Conservation (phyloP, 1,140 invertebrate species). For the Nasonia longicornis region DNA sequence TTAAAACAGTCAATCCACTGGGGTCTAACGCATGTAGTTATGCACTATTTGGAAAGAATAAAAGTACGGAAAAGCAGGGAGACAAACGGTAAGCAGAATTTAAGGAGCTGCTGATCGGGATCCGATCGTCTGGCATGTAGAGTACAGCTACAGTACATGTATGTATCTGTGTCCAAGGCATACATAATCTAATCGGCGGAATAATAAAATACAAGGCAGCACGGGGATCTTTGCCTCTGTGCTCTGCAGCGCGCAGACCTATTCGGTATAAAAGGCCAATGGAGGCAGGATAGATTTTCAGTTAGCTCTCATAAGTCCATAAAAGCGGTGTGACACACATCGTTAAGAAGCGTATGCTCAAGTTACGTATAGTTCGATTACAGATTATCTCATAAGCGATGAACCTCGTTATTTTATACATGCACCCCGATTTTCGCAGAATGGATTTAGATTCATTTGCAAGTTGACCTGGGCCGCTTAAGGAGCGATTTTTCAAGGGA, state of each 20-base stretch:
- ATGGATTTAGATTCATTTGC: slow-evolving; percentile 13
- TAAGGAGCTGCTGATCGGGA: not conserved
- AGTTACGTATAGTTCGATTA: slow-evolving; percentile 1
- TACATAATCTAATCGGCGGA: slow-evolving; percentile 49
- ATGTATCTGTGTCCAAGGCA: slow-evolving; percentile 49
- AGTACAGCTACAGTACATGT: not conserved
- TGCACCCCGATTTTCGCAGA: slow-evolving; percentile 18
- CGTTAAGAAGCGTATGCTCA: slow-evolving; percentile 3
- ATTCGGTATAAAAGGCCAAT: slow-evolving; percentile 50
- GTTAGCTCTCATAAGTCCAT: slow-evolving; percentile 35
- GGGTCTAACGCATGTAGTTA: not conserved
- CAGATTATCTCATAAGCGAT: slow-evolving; percentile 1
- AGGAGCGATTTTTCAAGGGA: slow-evolving; percentile 6
- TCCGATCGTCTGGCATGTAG: not conserved
- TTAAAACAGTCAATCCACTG: not conserved
- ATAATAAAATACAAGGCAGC: slow-evolving; percentile 49
- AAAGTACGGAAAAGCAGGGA: not conserved
- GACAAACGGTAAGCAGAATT: not conserved
- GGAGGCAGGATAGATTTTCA: slow-evolving; percentile 42
- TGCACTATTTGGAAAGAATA: not conserved
- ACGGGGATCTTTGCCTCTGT: not conserved
- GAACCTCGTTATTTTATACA: not conserved
- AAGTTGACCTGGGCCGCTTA: slow-evolving; percentile 20
- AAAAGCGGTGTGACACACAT: slow-evolving; percentile 14
- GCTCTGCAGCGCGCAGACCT: not conserved